Base-by-base conservation (phyloP, 2,888 invertebrate species). In the Clivina fossor region DNA sequence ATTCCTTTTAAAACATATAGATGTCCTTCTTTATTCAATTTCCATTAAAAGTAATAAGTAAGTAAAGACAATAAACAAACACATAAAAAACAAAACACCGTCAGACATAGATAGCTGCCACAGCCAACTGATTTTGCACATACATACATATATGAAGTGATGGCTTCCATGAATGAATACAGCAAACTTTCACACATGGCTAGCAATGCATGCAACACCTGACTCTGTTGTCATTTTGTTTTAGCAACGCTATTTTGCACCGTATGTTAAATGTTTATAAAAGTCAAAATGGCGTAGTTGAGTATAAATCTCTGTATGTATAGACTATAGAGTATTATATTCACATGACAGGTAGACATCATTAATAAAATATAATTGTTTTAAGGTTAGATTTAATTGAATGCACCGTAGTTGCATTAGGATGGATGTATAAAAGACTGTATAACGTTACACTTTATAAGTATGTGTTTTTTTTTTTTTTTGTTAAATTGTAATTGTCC, bases 131-230 rank as follows among this genome's bases (percentile, higher is more conserved):
- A 35, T 53, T 53, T 37, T 53, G 16, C 22, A 30, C 41, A 41
- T 44, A 44, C 53, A n/a, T n/a, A n/a, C n/a, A n/a, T n/a, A n/a
- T n/a, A n/a, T n/a, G n/a, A n/a, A n/a, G n/a, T n/a, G n/a, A n/a
- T n/a, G n/a, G 33, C 44, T 43, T 26, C 53, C 44, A 53, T 44
- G 32, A 32, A 53, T 53, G 53, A 53, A 53, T n/a, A n/a, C n/a
- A n/a, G 22, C 47, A 22, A 22, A 53, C 53, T 44, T 53, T 53
- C 44, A 53, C 53, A 53, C 44, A 53, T 53, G 53, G 37, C 35
- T 15, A 28, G 26, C 53, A 53, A 53, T 18, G 53, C 53, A 37
- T 53, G 44, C 40, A 53, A 43, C 44, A 53, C 53, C 44, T 53
- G 53, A 37, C 18, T 1, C 53, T 28, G 44, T 53, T 53, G 53